These are phyloP conservation scores for Cochlearius cochlearius DNA, from an alignment of 2,113 vertebrate genomes.

Conservation along the genomic window DNA sequence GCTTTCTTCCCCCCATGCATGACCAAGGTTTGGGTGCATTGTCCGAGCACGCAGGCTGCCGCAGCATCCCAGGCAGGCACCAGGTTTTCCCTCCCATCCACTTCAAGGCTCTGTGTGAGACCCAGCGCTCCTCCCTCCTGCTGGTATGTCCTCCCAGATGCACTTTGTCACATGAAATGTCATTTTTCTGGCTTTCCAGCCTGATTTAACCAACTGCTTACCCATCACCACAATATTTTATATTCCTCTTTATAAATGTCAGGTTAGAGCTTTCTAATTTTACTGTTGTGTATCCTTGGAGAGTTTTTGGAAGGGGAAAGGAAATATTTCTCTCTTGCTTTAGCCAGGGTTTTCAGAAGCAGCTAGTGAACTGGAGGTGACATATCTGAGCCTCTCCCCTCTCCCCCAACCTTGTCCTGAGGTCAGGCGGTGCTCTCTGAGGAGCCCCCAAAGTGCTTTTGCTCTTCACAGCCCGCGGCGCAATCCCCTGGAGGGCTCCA, in stretches of 20 bases:
- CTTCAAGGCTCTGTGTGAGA: neutral
- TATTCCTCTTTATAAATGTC: neutral
- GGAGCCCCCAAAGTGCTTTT: neutral
- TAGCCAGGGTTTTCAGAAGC: neutral
- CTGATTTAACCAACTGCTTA: neutral
- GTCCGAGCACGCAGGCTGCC: neutral
- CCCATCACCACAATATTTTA: neutral
- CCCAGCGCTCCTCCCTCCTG: neutral
- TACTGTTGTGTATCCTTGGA: constrained; percentile 8
- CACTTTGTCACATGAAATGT: accelerated
- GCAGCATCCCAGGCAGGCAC: neutral
- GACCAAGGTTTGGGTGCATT: accelerated
- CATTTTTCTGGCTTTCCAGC: neutral
- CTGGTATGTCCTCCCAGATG: neutral
- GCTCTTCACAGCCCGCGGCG: accelerated
- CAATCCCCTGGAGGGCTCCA: neutral
- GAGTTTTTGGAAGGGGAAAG: neutral
- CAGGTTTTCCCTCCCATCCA: accelerated
- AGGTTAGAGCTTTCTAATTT: constrained; percentile 3
- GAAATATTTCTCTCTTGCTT: neutral
- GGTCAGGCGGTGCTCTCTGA: neutral
- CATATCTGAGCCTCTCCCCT: neutral
- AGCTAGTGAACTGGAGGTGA: neutral
- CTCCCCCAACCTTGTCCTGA: neutral
- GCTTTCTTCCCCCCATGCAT: accelerated